Percentiles rank a stretch among this genome's conserved stretches.
Conservation (phyloP, 2,113 vertebrate genomes). For the Tragelaphus imberbis region DNA sequence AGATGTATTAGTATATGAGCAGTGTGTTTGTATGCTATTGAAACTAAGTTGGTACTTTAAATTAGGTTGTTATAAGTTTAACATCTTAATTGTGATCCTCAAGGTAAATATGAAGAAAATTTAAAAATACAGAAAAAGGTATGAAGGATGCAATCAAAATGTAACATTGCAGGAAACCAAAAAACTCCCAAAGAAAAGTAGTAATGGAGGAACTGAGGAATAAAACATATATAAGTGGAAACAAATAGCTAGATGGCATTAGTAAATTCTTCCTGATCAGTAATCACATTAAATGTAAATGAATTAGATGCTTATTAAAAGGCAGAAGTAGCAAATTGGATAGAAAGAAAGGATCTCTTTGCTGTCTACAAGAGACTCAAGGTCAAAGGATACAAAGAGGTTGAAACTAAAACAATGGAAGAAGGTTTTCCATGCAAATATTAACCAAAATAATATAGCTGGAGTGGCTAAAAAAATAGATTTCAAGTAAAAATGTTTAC, state of each 20-base stretch:
- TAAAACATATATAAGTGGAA: background rate
- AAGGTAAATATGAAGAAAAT: background rate
- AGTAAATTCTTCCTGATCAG: background rate
- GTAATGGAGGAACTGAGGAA: background rate
- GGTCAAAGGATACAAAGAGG: background rate
- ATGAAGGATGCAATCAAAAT: background rate
- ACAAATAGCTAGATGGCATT: background rate
- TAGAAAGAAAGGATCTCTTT: background rate
- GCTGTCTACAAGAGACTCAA: background rate
- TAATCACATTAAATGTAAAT: background rate
- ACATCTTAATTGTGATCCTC: background rate
- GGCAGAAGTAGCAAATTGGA: background rate
- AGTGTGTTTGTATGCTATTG: background rate
- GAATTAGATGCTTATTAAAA: background rate
- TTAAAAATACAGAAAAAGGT: background rate
- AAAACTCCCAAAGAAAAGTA: background rate
- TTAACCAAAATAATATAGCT: background rate
- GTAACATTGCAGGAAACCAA: background rate
- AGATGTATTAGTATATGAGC: background rate
- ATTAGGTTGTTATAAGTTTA: background rate
- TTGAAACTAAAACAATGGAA: background rate
- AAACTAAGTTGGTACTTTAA: background rate
- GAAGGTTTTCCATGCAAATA: background rate
- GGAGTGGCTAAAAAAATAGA: background rate
- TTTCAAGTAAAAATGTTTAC: background rate